Percentiles rank a stretch among this genome's conserved stretches.
Conservation (phyloP, 2,113 vertebrate genomes). For the Leptobrachium ailaonicum region DNA sequence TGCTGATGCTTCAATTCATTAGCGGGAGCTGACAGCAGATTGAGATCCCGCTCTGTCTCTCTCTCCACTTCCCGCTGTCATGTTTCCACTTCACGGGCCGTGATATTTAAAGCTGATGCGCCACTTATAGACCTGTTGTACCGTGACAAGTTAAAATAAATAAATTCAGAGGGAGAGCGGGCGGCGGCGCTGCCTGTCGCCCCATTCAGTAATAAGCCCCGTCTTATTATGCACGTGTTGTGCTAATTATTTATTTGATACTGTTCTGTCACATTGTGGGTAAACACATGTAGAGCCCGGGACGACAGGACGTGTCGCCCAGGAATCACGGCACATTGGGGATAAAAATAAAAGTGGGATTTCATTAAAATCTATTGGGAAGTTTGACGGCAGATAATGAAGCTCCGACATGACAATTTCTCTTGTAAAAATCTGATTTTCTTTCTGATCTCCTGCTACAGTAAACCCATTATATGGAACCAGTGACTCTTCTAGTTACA, state of each 20-base stretch:
- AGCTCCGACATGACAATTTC: too few relatives aligned
- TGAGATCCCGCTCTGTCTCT: slow-evolving; percentile 65
- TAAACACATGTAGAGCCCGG: slow-evolving; percentile 26
- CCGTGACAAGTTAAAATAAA: slow-evolving; percentile 69
- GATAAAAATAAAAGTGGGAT: slow-evolving; percentile 26
- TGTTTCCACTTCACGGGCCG: slow-evolving; percentile 66
- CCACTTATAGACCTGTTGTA: slow-evolving; percentile 68
- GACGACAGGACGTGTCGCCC: not conserved
- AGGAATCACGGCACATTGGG: not conserved
- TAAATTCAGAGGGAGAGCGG: slow-evolving; percentile 27
- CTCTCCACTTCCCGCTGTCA: slow-evolving; percentile 66
- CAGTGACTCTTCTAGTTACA: too few relatives aligned
- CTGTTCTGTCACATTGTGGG: slow-evolving; percentile 23
- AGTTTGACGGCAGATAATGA: not conserved
- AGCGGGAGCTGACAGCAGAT: slow-evolving; percentile 73
- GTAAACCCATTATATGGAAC: too few relatives aligned
- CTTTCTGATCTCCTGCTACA: too few relatives aligned
- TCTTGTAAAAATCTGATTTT: too few relatives aligned
- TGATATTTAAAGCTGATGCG: slow-evolving; percentile 74
- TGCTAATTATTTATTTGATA: slow-evolving; percentile 49
- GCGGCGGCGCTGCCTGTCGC: slow-evolving; percentile 25
- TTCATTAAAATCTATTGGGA: not conserved
- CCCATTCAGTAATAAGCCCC: slow-evolving; percentile 32
- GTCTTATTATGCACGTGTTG: slow-evolving; percentile 36
- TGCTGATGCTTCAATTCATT: slow-evolving; percentile 71